Conservation (phyloP, 2,888 invertebrate species). For the Drosophila tanythrix region DNA sequence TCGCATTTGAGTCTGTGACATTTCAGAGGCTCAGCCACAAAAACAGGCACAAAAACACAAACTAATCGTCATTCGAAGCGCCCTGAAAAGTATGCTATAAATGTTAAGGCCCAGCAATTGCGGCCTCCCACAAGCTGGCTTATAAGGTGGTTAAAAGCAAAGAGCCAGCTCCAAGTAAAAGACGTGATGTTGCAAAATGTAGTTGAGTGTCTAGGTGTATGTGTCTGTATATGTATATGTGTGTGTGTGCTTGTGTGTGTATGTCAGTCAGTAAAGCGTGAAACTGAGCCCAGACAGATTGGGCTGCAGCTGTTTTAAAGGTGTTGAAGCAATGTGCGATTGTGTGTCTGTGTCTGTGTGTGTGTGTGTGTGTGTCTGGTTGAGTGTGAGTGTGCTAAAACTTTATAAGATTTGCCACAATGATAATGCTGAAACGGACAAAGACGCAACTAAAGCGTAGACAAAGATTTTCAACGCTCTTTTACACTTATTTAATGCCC, state of each 20-base stretch:
- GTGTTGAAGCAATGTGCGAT: slow-evolving; percentile 22
- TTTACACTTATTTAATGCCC: slow-evolving; percentile 33
- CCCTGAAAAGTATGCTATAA: slow-evolving; percentile 68
- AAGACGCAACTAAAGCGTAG: slow-evolving; percentile 19
- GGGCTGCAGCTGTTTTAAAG: slow-evolving; percentile 30
- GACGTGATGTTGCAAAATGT: slow-evolving; percentile 17
- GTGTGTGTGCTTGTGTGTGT: not conserved
- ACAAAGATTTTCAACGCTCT: slow-evolving; percentile 23
- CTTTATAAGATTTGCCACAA: slow-evolving; percentile 51
- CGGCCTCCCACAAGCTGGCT: slow-evolving; percentile 21
- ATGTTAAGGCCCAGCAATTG: slow-evolving; percentile 56
- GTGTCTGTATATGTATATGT: not conserved
- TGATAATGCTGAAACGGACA: slow-evolving; percentile 23
- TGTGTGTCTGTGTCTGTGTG: not conserved
- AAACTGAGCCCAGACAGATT: slow-evolving; percentile 31
- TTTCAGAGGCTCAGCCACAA: not conserved
- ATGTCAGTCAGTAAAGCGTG: slow-evolving; percentile 30
- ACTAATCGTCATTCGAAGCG: slow-evolving; percentile 21
- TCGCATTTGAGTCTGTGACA: not conserved
- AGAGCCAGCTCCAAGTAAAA: slow-evolving; percentile 42
- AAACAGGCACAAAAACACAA: slow-evolving; percentile 2
- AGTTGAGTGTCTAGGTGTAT: not conserved
- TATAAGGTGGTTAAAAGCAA: slow-evolving; percentile 63
- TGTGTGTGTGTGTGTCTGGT: not conserved
- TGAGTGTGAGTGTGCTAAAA: slow-evolving; percentile 16